Base-by-base conservation (phyloP, 2,888 invertebrate species). In the Oligia strigilis region DNA sequence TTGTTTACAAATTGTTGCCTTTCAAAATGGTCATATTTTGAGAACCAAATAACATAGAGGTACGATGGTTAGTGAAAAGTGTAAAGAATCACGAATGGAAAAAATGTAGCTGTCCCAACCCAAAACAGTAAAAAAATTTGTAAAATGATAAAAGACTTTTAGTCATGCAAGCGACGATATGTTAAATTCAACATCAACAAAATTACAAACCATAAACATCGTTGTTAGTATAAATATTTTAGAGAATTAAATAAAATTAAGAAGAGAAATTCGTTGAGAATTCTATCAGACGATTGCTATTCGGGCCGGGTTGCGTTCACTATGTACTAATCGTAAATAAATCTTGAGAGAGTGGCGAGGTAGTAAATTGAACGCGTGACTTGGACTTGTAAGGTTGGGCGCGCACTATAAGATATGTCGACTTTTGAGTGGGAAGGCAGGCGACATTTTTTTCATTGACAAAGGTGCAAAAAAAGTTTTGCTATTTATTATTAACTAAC, bases 241-340 rank as follows among this genome's bases (percentile, higher is more conserved):
- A 88, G 83, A 67, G 82, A 75, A 67, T 83, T 84, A 82, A 89
- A 88, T 87, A 84, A 89, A 88, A 89, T 88, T 82, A 87, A 87
- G 85, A 81, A 77, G 69, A 78, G 46, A 80, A 84, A 83, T 82
- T 83, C 87, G 80, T 89, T 85, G 81, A 83, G 88, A 87, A 87
- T 88, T 87, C 84, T 89, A 87, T 89, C 77, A 78, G 79, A 86
- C 91, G 85, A 92, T 93, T 93, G 90, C 90, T 91, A 93, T 93
- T 93, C 93, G 89, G 80, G 85, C 88, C 90, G 90, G 82, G 88
- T 91, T 90, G 88, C 87, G 86, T 86, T 87, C 90, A 91, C 89
- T 92, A 91, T 91, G 91, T 91, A 92, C 92, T 93, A 93, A 93
- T 93, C 93, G 93, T 93, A 93, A 93, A 93, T 93, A 93, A 93